phyloP scores from a whole-genome alignment of 2,888 invertebrate genomes.

The Agrochola circellaris region DNA sequence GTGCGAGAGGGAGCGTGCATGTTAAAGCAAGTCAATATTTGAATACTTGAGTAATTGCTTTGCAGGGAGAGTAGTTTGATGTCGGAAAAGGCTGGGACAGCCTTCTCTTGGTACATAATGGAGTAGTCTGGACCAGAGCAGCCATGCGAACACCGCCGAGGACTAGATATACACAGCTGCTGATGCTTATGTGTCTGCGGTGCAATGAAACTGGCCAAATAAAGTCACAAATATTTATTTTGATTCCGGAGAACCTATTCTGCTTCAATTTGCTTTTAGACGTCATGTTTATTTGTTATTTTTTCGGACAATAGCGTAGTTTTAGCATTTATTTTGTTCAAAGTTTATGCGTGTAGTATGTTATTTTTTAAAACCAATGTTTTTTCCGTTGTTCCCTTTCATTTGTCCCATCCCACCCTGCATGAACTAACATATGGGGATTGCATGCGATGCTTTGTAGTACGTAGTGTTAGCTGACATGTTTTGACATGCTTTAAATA shows the following conservation, averaged over 20 bases:
- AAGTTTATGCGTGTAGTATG: conserved; percentile 86
- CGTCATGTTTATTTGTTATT: conserved; percentile 89
- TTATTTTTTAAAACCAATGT: conserved; percentile 89
- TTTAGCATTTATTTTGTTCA: conserved; percentile 83
- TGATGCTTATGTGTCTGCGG: conserved; percentile 84
- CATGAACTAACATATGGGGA: conserved; percentile 84
- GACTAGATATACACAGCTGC: conserved; percentile 69
- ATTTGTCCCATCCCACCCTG: conserved; percentile 81
- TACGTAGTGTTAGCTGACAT: conserved; percentile 75
- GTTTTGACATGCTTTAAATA: conserved; percentile 85
- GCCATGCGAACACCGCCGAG: conserved; percentile 75
- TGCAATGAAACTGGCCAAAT: conserved; percentile 91
- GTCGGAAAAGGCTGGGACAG: conserved; percentile 87
- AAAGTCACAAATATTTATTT: conserved; percentile 86
- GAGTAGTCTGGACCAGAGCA: conserved; percentile 75
- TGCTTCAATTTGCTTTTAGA: conserved; percentile 90
- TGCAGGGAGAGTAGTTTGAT: conserved; percentile 81
- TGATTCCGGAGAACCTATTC: conserved; percentile 91
- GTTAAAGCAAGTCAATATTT: conserved; percentile 79
- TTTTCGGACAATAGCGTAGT: conserved; percentile 83
- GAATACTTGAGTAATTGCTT: conserved; percentile 83
- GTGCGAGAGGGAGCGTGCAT: conserved; percentile 86
- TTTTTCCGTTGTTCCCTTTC: conserved; percentile 87
- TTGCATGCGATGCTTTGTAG: conserved; percentile 86
- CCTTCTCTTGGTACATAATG: conserved; percentile 82